phyloP scores from a whole-genome alignment of 2,888 invertebrate genomes.

The Nymphalis c-album region DNA sequence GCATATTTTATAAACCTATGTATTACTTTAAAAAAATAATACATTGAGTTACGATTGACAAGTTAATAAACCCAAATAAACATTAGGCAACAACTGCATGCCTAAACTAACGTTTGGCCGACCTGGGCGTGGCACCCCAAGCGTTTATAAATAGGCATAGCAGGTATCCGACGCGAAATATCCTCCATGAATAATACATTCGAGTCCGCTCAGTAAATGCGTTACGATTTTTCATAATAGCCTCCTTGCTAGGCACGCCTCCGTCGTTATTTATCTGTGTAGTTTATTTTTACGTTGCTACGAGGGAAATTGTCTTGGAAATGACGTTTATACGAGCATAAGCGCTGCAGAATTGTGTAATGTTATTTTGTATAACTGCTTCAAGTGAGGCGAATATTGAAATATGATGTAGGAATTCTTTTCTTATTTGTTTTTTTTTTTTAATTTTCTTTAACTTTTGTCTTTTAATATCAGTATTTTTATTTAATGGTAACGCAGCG shows the following conservation, averaged over 20 bases:
- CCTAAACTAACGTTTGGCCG: constrained; percentile 21
- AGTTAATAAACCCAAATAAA: constrained; percentile 1
- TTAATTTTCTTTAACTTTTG: too few species aligned
- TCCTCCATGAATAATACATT: constrained; percentile 74
- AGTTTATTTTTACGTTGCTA: constrained; percentile 60
- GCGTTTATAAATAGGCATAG: constrained; percentile 67
- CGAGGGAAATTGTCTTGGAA: constrained; percentile 40
- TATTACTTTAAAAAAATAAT: too few species aligned
- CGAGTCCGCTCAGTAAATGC: constrained; percentile 75
- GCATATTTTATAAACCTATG: too few species aligned
- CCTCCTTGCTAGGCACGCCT: constrained; percentile 65
- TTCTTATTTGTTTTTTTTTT: not conserved
- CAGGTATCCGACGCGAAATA: constrained; percentile 64
- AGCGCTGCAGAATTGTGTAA: constrained; percentile 6
- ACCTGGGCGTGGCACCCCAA: constrained; percentile 43
- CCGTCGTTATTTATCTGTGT: constrained; percentile 56
- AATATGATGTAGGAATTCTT: not conserved
- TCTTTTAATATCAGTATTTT: not conserved
- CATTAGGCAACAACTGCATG: constrained; percentile 1
- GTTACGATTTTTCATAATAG: constrained; percentile 81
- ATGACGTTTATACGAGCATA: constrained; percentile 32
- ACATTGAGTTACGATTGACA: not conserved
- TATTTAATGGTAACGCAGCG: too few species aligned
- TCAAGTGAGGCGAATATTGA: constrained; percentile 1
- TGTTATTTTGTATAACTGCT: constrained; percentile 10